A percentile compares a stretch with the other conserved stretches of the same genome.
Conservation (phyloP, 2,797 vertebrate species). For the Myotis myotis region DNA sequence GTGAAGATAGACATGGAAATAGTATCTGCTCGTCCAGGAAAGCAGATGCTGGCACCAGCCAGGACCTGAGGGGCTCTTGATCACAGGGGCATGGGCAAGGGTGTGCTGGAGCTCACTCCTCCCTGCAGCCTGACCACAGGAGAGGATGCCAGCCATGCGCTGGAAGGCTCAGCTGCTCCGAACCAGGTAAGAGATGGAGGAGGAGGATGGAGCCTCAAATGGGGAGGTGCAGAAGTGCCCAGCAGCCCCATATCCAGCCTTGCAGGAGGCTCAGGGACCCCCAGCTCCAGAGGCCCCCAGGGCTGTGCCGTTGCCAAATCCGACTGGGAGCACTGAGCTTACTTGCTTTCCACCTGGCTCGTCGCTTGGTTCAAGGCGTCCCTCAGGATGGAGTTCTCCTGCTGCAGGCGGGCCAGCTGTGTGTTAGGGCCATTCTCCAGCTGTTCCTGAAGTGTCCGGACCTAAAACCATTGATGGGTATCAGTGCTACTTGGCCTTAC, state of each 20-base stretch:
- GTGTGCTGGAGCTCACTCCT: neutral
- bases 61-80: neutral
- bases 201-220: accelerated
- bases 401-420: constrained; percentile 94
- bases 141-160: neutral
- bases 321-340: constrained; percentile 72
- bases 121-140: neutral
- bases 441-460: constrained; percentile 92
- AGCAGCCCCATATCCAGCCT: neutral
- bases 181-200: neutral
- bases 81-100: accelerated
- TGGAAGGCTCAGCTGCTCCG: neutral
- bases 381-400: constrained; percentile 97
- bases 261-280: neutral
- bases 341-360: constrained; percentile 98
- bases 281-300: neutral
- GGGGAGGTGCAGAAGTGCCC: neutral
- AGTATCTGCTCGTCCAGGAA: neutral
- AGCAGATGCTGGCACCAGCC: neutral
- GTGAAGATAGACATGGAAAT: neutral
- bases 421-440: constrained; percentile 95
- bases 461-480: constrained; percentile 80
- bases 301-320: neutral
- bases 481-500: neutral
- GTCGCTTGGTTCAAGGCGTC: constrained; percentile 97